Evolutionary conservation across 2,888 invertebrate species (phyloP).

Genomic region (Unio pictorum): DNA sequence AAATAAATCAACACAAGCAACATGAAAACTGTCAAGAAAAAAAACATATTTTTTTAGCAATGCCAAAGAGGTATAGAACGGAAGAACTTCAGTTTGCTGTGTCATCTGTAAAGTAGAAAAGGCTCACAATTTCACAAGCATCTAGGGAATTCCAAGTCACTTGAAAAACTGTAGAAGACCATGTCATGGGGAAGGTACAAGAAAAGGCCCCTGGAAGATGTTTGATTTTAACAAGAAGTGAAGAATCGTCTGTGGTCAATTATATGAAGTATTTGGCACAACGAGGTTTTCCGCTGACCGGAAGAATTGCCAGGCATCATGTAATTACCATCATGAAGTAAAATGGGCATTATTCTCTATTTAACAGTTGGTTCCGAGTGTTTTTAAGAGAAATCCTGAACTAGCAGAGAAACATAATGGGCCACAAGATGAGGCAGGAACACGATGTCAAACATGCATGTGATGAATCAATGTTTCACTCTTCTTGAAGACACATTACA

Average conservation of each 20-base stretch:
- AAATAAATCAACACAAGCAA: no score
- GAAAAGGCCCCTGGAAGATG: no score
- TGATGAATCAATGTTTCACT: conserved; percentile 1
- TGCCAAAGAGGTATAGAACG: no score
- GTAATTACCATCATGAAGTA: conserved; percentile 2
- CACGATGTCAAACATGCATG: conserved; percentile 1
- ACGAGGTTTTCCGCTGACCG: conserved; percentile 6
- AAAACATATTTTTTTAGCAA: no score
- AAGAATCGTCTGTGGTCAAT: background rate
- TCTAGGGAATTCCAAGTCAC: no score
- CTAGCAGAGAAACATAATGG: conserved; percentile 2
- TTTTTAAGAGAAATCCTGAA: conserved; percentile 6
- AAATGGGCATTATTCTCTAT: background rate
- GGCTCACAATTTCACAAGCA: no score
- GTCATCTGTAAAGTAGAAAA: no score
- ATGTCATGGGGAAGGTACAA: no score
- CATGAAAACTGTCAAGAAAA: no score
- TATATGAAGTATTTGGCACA: conserved; percentile 3
- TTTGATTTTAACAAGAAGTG: no score
- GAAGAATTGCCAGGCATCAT: background rate
- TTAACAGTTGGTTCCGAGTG: conserved; percentile 8
- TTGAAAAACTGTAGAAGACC: no score
- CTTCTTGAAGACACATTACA: background rate
- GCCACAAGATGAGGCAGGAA: conserved; percentile 1
- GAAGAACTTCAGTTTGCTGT: no score